A percentile compares a stretch with the other conserved stretches of the same genome.
Evolutionary conservation across 2,888 invertebrate genomes (phyloP).

Genomic region (Tridacna crocea): DNA sequence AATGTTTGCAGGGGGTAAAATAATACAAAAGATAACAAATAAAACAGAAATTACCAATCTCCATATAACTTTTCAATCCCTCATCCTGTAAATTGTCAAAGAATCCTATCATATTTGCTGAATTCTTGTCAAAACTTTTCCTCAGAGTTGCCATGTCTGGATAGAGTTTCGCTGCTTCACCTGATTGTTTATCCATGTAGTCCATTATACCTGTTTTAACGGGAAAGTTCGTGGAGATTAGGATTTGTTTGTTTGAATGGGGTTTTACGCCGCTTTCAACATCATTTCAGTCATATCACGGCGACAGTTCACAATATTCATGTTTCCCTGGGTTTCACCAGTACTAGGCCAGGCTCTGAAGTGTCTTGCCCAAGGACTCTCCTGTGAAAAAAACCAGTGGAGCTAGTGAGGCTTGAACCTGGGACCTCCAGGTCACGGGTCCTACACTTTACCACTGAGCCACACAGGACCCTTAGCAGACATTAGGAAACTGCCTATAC

Average conservation of each 20-base stretch:
- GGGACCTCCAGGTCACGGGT: too few relatives aligned
- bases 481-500: too few relatives aligned
- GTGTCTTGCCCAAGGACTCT: too few relatives aligned
- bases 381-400: too few relatives aligned
- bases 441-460: too few relatives aligned
- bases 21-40: background rate
- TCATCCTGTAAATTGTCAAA: slow-evolving; percentile 84
- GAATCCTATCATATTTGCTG: slow-evolving; percentile 86
- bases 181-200: slow-evolving; percentile 86
- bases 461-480: too few relatives aligned
- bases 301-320: too few relatives aligned
- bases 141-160: slow-evolving; percentile 81
- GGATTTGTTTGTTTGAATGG: background rate
- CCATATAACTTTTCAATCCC: slow-evolving; percentile 84
- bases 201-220: slow-evolving; percentile 84
- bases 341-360: too few relatives aligned
- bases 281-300: too few relatives aligned
- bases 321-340: too few relatives aligned
- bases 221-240: too few relatives aligned
- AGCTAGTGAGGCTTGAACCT: too few relatives aligned
- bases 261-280: background rate
- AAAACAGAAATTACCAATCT: slow-evolving; percentile 81
- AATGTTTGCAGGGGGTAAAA: background rate
- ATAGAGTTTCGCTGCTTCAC: slow-evolving; percentile 83
- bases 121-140: slow-evolving; percentile 83